Evolutionary conservation across 2,888 invertebrate genomes (phyloP).

Genomic region (Thera obeliscata): DNA sequence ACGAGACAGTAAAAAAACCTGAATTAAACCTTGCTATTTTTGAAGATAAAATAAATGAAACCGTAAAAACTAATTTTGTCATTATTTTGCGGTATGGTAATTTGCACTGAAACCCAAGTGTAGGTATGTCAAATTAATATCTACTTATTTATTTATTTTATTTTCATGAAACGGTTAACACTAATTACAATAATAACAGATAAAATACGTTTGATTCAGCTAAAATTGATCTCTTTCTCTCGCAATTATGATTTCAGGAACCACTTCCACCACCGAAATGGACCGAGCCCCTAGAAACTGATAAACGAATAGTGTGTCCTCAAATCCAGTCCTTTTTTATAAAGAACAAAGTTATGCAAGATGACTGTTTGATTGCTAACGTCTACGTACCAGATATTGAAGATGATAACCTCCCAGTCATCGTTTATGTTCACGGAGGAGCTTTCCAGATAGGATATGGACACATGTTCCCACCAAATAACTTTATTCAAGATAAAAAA

Average conservation of each 20-base stretch:
- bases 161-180: too few species aligned
- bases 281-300: slow-evolving; percentile 46
- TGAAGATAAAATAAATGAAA: too few species aligned
- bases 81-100: too few species aligned
- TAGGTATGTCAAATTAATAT: too few species aligned
- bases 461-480: slow-evolving; percentile 32
- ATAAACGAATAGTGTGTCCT: slow-evolving; percentile 50
- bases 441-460: slow-evolving; percentile 50
- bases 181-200: too few species aligned
- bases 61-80: too few species aligned
- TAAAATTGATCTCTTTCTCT: too few species aligned
- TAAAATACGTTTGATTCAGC: too few species aligned
- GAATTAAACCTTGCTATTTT: too few species aligned
- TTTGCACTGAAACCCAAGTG: too few species aligned
- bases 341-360: slow-evolving; percentile 38
- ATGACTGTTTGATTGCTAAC: slow-evolving; percentile 68
- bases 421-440: slow-evolving; percentile 57
- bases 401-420: slow-evolving; percentile 48
- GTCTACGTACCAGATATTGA: slow-evolving; percentile 63
- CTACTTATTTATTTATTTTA: too few species aligned
- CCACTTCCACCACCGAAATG: slow-evolving; percentile 53
- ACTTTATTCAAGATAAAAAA: slow-evolving; percentile 45
- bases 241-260: slow-evolving; percentile 43
- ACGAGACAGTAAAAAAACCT: too few species aligned
- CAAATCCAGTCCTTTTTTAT: background rate